Evolutionary conservation across 2,888 invertebrate genomes (phyloP).

Genomic region (Drosophila atripex): DNA sequence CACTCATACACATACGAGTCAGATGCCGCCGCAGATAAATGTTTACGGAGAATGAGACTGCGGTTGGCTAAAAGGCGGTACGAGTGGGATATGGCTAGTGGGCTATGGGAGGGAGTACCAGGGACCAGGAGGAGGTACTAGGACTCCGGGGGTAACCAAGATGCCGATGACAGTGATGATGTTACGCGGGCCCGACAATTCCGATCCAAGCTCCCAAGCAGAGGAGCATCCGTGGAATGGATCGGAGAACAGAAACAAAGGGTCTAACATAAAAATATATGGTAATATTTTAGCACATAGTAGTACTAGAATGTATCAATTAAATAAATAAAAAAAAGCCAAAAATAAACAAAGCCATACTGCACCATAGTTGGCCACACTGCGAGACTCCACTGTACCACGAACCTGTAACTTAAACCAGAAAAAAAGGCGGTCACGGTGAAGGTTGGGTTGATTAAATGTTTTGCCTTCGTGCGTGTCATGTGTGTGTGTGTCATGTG

Average conservation of each 20-base stretch:
- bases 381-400: conserved; percentile 14
- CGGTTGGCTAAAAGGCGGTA: conserved; percentile 1
- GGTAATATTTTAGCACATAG: no score
- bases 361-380: no score
- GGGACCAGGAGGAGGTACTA: neutral
- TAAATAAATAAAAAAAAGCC: no score
- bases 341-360: no score
- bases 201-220: neutral
- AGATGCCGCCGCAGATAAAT: conserved; percentile 66
- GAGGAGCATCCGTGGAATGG: neutral
- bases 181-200: conserved; percentile 37
- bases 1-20: conserved; percentile 24
- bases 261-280: no score
- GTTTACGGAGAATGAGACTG: conserved; percentile 64
- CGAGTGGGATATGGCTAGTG: neutral
- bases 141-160: conserved; percentile 6
- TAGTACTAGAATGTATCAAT: no score
- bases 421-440: conserved; percentile 28
- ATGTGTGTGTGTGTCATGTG: no score
- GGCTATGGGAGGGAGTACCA: no score
- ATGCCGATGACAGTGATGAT: conserved; percentile 67
- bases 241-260: no score
- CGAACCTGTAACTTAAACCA: conserved; percentile 16
- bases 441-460: conserved; percentile 65
- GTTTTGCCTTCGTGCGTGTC: conserved; percentile 45